phyloP scores from a whole-genome alignment of 2,113 vertebrate genomes.

The Uria lomvia region DNA sequence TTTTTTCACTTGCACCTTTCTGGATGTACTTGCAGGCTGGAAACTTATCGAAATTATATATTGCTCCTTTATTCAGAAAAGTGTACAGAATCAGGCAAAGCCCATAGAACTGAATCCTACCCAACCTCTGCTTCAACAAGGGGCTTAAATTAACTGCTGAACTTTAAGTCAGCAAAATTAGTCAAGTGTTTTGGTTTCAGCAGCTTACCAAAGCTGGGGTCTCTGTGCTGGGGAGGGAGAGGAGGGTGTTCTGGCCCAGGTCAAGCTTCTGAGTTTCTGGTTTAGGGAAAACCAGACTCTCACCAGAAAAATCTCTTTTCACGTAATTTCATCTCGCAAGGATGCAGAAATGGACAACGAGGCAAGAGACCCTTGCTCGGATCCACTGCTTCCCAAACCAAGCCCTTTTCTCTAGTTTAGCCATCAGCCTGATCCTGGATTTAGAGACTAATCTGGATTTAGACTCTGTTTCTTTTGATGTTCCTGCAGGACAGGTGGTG shows the following conservation, averaged over 20 bases:
- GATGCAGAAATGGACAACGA: neutral
- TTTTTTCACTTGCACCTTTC: neutral
- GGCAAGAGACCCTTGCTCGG: neutral
- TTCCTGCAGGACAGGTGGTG: neutral
- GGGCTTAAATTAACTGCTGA: neutral
- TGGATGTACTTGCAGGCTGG: neutral
- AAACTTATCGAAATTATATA: neutral
- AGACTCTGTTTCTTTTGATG: neutral
- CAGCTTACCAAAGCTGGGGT: neutral
- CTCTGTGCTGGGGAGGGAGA: neutral
- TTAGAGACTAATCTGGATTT: conserved; percentile 36
- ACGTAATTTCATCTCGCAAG: neutral
- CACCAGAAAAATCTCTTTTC: neutral
- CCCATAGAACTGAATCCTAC: neutral
- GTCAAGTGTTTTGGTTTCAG: neutral
- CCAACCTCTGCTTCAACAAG: neutral
- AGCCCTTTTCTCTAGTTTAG: neutral
- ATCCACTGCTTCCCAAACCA: neutral
- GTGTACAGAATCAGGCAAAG: neutral
- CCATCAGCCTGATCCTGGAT: neutral
- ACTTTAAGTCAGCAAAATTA: neutral
- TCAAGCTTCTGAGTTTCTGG: neutral
- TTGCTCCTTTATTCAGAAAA: conserved; percentile 19
- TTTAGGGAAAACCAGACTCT: neutral
- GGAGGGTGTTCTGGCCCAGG: neutral